Conservation (phyloP, 2,888 invertebrate genomes). For the Mesorhabditis sp. region DNA sequence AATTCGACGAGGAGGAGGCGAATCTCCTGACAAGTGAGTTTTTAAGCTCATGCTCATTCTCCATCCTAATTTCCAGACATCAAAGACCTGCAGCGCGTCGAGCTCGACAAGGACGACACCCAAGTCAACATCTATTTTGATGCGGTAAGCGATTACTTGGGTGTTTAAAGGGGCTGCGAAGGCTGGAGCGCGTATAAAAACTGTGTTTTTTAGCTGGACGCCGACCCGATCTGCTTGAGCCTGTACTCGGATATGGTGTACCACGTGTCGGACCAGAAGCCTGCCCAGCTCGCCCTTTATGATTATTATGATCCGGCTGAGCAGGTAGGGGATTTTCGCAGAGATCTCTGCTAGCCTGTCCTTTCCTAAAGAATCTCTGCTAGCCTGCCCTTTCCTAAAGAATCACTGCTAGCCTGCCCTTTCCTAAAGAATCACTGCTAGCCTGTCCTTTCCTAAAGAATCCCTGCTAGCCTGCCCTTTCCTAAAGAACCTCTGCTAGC, state of each 20-base stretch:
- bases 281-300: slow-evolving; percentile 78
- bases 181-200: neutral
- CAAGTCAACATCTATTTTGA: slow-evolving; percentile 61
- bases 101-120: slow-evolving; percentile 58
- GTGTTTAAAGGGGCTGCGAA: neutral
- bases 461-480: no score
- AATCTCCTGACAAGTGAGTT: slow-evolving; percentile 16
- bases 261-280: slow-evolving; percentile 79
- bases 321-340: slow-evolving; percentile 30
- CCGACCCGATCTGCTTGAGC: slow-evolving; percentile 70
- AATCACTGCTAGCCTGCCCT: no score
- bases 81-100: slow-evolving; percentile 58
- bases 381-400: no score
- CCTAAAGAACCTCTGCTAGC: no score
- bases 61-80: slow-evolving; percentile 18
- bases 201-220: slow-evolving; percentile 39
- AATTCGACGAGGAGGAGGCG: slow-evolving; percentile 34
- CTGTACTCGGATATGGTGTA: slow-evolving; percentile 78
- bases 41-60: neutral
- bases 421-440: no score
- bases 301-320: slow-evolving; percentile 80
- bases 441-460: no score
- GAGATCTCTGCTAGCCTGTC: no score
- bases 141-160: slow-evolving; percentile 50
- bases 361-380: no score